Evolutionary conservation across 2,797 vertebrate species (phyloP).

Genomic region (Taenioides sp.): DNA sequence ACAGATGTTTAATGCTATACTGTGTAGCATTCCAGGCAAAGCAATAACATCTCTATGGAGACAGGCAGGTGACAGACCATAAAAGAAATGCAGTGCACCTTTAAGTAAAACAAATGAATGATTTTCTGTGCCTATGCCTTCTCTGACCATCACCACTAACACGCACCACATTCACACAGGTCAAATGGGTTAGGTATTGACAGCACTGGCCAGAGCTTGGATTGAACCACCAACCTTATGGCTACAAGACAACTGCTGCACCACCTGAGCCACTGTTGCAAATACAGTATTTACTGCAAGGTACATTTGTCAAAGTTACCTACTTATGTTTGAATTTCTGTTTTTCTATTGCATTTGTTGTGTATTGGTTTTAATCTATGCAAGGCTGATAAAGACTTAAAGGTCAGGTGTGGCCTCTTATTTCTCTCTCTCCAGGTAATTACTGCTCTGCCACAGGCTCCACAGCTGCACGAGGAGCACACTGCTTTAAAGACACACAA

Average conservation of each 20-base stretch:
- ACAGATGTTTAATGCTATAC: too few relatives aligned
- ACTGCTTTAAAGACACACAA: conserved; percentile 50
- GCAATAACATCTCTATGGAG: too few relatives aligned
- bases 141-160: too few relatives aligned
- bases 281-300: neutral
- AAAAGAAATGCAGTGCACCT: too few relatives aligned
- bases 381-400: conserved; percentile 61
- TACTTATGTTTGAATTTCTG: neutral
- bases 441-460: conserved; percentile 61
- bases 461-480: conserved; percentile 41
- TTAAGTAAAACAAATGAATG: too few relatives aligned
- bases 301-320: neutral
- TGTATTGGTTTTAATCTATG: conserved; percentile 25
- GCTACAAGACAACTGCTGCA: neutral
- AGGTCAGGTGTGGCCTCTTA: conserved; percentile 67
- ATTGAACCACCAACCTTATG: too few relatives aligned
- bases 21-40: too few relatives aligned
- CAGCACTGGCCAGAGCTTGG: too few relatives aligned
- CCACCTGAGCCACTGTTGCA: neutral
- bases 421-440: conserved; percentile 68
- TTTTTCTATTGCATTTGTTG: conserved; percentile 17
- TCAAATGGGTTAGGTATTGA: too few relatives aligned
- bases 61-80: too few relatives aligned
- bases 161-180: too few relatives aligned
- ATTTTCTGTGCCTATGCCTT: too few relatives aligned